Conservation (phyloP, 2,888 invertebrate species). For the Cybosia mesomella region DNA sequence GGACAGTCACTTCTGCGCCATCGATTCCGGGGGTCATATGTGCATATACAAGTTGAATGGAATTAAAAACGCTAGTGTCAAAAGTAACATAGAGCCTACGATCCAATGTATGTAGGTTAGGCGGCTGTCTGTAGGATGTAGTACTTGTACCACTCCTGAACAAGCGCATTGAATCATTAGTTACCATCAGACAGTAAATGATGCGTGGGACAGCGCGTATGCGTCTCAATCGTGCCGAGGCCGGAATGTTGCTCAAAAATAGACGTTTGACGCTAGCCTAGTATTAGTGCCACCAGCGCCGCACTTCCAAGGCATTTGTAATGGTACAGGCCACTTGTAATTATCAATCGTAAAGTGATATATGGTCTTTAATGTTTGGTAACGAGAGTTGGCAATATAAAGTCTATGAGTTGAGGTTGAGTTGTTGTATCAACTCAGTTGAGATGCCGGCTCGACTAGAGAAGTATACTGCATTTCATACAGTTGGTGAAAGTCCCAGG, state of each 20-base stretch:
- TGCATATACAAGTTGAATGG: background rate
- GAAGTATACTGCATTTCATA: background rate
- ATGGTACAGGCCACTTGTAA: slow-evolving; percentile 10
- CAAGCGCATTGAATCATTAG: slow-evolving; percentile 10
- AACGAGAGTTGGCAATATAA: background rate
- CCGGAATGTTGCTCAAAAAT: slow-evolving; percentile 14
- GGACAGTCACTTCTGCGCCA: background rate
- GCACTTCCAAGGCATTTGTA: slow-evolving; percentile 9
- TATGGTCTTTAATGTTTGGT: background rate
- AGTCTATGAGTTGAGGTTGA: background rate
- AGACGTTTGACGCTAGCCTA: slow-evolving; percentile 17
- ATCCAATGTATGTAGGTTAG: background rate
- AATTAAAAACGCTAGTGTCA: background rate
- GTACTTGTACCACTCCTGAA: background rate
- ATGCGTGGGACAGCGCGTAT: slow-evolving; percentile 11
- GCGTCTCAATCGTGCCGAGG: slow-evolving; percentile 16
- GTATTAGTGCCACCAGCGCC: slow-evolving; percentile 4
- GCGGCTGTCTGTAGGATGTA: background rate
- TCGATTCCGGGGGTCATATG: background rate
- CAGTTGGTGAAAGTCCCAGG: background rate
- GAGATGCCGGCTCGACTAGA: background rate
- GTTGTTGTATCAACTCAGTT: background rate
- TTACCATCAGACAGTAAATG: slow-evolving; percentile 9
- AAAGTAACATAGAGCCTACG: background rate
- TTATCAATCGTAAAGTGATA: background rate